Base-by-base conservation (phyloP, 2,888 invertebrate genomes). In the Atrina japonica region DNA sequence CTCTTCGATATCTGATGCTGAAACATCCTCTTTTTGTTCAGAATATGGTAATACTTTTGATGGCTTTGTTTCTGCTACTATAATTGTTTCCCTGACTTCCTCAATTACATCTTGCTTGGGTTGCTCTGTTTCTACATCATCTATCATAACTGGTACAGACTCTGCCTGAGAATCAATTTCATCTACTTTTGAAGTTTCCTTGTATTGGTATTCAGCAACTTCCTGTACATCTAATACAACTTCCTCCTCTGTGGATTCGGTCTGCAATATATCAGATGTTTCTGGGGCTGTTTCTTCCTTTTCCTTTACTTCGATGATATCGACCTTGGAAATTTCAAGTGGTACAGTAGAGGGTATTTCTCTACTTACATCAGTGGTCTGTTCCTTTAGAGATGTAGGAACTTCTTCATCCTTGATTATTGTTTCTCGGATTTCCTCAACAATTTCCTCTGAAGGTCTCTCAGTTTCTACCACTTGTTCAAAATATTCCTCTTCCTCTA, bases 61-160 rank as follows among this genome's bases (percentile, higher is more conserved):
- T 41, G 73, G 70, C 21, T 78, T 74, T 3, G 70, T 59, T 27
- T 76, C 79, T 29, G 75, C 73, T 11, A 77, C 73, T 50, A 74
- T 73, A 30, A 77, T 58, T 14, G 67, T 52, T 49, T 67, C 73
- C 30, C 65, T 74, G 14, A 73, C 64, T 45, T 84, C 84, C 49
- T 80, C 82, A n/a, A 77, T 70, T 14, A 59, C 56, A 47, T 81
- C 78, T 29, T 58, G 21, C 16, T 80, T 63, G 14, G 78, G 75
- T 21, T 77, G 73, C 50, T 56, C 59, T 14, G 66, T 47, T 29
- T 68, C 35, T 60, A 67, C 52, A 7, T 35, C 35, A 35, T 5
- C 5, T 35, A 35, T 35, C 11, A 7, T 11, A 35, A 11, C 11
- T 35, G 35, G 11, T 7, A 35, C 35, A 7, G 35, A 7, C 11